These are phyloP conservation scores for Agraylea sexmaculata DNA, from an alignment of 1,140 invertebrate genomes.

Conservation along the genomic window DNA sequence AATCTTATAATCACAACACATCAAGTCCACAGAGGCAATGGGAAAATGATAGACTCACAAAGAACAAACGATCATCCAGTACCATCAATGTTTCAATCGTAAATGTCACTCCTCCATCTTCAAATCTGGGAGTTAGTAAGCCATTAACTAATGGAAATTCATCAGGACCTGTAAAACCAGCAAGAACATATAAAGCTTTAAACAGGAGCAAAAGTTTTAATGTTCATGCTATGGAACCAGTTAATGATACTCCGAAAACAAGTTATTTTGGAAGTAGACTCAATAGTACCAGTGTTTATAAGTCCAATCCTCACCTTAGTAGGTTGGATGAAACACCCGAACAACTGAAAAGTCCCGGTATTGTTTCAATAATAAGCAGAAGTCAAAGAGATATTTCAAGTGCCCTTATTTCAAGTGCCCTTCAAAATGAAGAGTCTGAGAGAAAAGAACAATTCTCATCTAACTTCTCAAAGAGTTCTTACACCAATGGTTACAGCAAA, in stretches of 20 bases:
- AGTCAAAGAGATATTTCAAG: slow-evolving; percentile 62
- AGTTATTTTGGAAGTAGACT: slow-evolving; percentile 29
- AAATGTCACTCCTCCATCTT: slow-evolving; percentile 44
- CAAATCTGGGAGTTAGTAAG: slow-evolving; percentile 21
- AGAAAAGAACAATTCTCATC: slow-evolving; percentile 39
- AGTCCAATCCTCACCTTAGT: slow-evolving; percentile 63
- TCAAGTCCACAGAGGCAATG: slow-evolving; percentile 28
- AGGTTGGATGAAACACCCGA: slow-evolving; percentile 53
- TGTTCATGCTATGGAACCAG: slow-evolving; percentile 48
- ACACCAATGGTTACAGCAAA: slow-evolving; percentile 35
- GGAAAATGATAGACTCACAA: slow-evolving; percentile 34
- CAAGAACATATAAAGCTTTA: slow-evolving; percentile 61
- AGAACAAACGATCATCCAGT: slow-evolving; percentile 46
- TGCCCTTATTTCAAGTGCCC: slow-evolving; percentile 38
- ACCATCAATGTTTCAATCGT: slow-evolving; percentile 66
- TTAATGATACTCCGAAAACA: slow-evolving; percentile 32
- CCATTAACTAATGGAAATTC: slow-evolving; percentile 28
- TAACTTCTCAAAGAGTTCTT: slow-evolving; percentile 39
- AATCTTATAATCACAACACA: slow-evolving; percentile 38
- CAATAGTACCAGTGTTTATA: slow-evolving; percentile 47
- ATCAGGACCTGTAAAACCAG: slow-evolving; percentile 54
- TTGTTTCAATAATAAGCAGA: slow-evolving; percentile 69
- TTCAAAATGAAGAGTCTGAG: slow-evolving; percentile 35
- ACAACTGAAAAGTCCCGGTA: slow-evolving; percentile 70
- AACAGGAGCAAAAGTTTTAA: slow-evolving; percentile 77